Conservation (phyloP, 2,797 vertebrate genomes). For the Phoeniculus purpureus region DNA sequence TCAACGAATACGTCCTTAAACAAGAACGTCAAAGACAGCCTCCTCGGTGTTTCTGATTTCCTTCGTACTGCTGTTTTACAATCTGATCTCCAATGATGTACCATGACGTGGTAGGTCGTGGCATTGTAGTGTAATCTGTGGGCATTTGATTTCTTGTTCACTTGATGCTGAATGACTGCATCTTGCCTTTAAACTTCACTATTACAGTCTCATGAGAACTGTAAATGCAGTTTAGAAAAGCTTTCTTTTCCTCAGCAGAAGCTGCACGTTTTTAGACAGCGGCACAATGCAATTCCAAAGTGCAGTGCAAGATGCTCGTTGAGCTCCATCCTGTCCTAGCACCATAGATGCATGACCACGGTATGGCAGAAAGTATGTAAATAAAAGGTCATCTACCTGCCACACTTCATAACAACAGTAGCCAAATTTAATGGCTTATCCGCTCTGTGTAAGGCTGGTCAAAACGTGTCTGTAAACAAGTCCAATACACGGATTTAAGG, state of each 20-base stretch:
- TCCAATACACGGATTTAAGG: background rate
- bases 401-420: background rate
- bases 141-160: slow-evolving; percentile 41
- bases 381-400: background rate
- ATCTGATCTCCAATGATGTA: slow-evolving; percentile 37
- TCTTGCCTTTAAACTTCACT: slow-evolving; percentile 5
- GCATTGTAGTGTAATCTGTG: slow-evolving; percentile 28
- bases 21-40: background rate
- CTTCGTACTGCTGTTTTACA: slow-evolving; percentile 12
- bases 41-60: slow-evolving; percentile 9
- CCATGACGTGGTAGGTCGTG: slow-evolving; percentile 13
- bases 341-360: background rate
- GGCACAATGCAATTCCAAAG: slow-evolving; percentile 30
- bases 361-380: background rate
- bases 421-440: background rate
- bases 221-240: slow-evolving; percentile 35
- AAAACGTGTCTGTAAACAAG: background rate
- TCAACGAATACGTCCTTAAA: background rate
- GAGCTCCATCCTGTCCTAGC: background rate
- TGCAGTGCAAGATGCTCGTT: background rate
- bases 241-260: slow-evolving; percentile 25
- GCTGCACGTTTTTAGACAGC: slow-evolving; percentile 8
- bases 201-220: background rate
- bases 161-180: slow-evolving; percentile 27
- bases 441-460: background rate